Evolutionary conservation across 2,888 invertebrate genomes (phyloP).

Genomic region (Zaprionus lineosus): DNA sequence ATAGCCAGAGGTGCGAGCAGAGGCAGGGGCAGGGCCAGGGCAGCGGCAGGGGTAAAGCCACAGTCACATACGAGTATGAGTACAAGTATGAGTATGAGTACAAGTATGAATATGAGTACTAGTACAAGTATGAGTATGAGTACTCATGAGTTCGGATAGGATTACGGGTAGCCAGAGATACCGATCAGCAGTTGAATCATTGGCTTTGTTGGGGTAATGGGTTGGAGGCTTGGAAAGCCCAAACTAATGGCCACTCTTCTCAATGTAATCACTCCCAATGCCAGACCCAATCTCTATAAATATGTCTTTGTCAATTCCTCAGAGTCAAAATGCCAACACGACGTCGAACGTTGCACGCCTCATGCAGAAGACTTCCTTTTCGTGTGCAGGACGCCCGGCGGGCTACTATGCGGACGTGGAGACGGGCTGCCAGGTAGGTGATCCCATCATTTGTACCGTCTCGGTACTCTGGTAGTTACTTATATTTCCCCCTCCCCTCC

Average conservation of each 20-base stretch:
- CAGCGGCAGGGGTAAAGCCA: conserved; percentile 13
- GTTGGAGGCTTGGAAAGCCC: conserved; percentile 39
- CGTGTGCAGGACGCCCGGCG: conserved; percentile 86
- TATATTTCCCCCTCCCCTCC: too few relatives aligned
- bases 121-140: conserved; percentile 19
- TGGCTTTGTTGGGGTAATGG: conserved; percentile 42
- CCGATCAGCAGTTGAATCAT: conserved; percentile 54
- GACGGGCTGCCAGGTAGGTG: conserved; percentile 90
- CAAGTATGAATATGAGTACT: too few relatives aligned
- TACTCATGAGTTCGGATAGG: conserved; percentile 24
- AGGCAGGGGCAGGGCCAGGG: conserved; percentile 8
- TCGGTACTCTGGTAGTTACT: not conserved
- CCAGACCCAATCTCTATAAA: not conserved
- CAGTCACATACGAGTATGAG: conserved; percentile 27
- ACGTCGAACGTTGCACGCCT: conserved; percentile 13
- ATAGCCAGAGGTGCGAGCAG: conserved; percentile 34
- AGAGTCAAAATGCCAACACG: conserved; percentile 47
- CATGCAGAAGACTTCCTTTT: conserved; percentile 85
- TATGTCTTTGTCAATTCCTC: not conserved
- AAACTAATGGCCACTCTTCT: not conserved
- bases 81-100: conserved; percentile 9
- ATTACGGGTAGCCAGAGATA: conserved; percentile 46
- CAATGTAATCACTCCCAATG: not conserved
- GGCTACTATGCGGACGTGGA: conserved; percentile 91
- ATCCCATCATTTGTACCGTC: too few relatives aligned